A percentile compares a stretch with the other conserved stretches of the same genome.
Conservation (phyloP, 2,797 vertebrate species). For the Argya squamiceps region DNA sequence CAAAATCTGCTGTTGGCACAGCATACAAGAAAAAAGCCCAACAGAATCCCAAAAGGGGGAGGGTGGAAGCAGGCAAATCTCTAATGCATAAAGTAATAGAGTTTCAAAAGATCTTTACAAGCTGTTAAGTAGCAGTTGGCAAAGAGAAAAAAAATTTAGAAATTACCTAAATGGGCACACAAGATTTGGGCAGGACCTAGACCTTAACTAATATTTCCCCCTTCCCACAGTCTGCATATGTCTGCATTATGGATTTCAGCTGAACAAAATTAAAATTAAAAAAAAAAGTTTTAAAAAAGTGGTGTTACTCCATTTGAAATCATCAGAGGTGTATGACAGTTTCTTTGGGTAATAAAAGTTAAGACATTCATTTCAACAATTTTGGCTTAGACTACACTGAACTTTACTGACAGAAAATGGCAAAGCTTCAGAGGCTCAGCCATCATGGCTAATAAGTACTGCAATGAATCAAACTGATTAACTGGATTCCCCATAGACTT, state of each 20-base stretch:
- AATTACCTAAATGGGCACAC: conserved; percentile 4
- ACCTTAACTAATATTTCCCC: background rate
- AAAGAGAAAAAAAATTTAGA: conserved; percentile 3
- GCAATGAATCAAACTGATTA: conserved; percentile 50
- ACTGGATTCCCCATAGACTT: background rate
- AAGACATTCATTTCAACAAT: background rate
- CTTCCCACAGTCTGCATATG: too few species aligned
- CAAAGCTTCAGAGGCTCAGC: conserved; percentile 19
- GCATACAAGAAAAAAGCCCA: conserved; percentile 38
- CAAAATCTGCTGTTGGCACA: conserved; percentile 59
- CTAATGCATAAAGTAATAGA: conserved; percentile 50
- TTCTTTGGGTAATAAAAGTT: conserved; percentile 13
- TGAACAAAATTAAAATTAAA: background rate
- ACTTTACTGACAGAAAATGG: conserved; percentile 26
- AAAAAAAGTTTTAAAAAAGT: too few species aligned
- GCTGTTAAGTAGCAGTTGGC: conserved; percentile 28
- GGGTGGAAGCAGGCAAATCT: conserved; percentile 29
- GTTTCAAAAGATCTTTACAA: conserved; percentile 60
- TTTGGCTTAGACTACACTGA: background rate
- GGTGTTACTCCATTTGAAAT: background rate
- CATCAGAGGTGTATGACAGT: background rate
- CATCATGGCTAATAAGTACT: conserved; percentile 10
- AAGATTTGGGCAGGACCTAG: background rate
- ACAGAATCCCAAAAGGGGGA: conserved; percentile 40
- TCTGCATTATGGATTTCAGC: background rate